Conservation (phyloP, 2,797 vertebrate genomes). For the Benthosema pterotum region DNA sequence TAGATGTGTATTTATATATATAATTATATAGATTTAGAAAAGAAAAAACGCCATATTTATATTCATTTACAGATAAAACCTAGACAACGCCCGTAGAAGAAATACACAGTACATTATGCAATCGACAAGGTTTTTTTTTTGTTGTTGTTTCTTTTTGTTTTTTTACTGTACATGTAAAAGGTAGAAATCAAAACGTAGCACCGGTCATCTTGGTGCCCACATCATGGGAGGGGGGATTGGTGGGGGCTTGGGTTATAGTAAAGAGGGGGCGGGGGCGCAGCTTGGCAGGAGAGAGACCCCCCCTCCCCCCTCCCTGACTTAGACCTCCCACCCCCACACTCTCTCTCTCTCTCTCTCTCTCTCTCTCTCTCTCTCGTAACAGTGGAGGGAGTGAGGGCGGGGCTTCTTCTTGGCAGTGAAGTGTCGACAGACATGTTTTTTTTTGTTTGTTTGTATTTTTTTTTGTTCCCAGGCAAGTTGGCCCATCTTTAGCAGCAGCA, state of each 20-base stretch:
- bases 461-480: conserved; percentile 54
- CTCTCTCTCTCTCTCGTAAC: neutral
- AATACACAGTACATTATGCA: conserved; percentile 91
- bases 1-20: conserved; percentile 70
- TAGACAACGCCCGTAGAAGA: conserved; percentile 90
- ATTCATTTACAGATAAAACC: conserved; percentile 96
- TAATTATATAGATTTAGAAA: conserved; percentile 76
- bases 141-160: no score
- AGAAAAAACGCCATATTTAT: conserved; percentile 92
- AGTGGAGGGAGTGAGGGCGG: conserved; percentile 23
- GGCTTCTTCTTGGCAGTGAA: conserved; percentile 85
- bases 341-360: neutral
- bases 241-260: conserved; percentile 26
- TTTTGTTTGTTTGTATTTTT: conserved; percentile 10
- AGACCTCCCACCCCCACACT: conserved; percentile 16
- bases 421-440: conserved; percentile 62
- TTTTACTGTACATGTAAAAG: conserved; percentile 91
- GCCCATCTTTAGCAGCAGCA: conserved; percentile 42
- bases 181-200: conserved; percentile 82
- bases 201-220: conserved; percentile 68
- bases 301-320: conserved; percentile 9
- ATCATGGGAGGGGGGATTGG: conserved; percentile 26
- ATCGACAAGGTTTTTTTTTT: no score
- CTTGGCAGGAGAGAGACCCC: conserved; percentile 3
- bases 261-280: conserved; percentile 7